Evolutionary conservation across 2,888 invertebrate genomes (phyloP), one percentile per base, ranked within the genome.

Genomic region (Ecliptopera silaceata): DNA sequence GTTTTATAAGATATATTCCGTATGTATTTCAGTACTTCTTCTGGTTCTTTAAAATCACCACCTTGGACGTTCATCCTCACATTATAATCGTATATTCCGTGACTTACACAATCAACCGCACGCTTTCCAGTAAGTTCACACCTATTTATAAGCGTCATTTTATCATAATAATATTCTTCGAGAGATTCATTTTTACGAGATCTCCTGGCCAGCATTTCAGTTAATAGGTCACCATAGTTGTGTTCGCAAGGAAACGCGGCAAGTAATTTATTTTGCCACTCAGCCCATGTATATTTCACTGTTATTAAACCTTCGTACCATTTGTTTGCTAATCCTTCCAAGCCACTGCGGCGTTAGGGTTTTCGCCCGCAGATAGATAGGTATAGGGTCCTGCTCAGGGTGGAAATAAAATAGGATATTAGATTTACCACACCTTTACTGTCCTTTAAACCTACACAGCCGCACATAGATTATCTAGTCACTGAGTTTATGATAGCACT

Each of bases 121-220:
- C 58, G 38, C 31, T 51, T 54, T 3, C 59, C 58, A 8, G 29
- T 47, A 11, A 66, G 20, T 43, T 59, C 48, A 13, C 65, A 63
- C 6, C 59, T 34, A 22, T 59, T 65, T 26, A 65, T 52, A 0
- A 65, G 38, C 26, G 49, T 55, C 10, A 64, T 63, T 39, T 66
- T 64, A 38, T 66, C 65, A 39, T 64, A 64, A 17, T 54, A 65
- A 10, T 60, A 65, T 22, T 62, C 62, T 39, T 53, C 62, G 2
- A 61, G 18, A 2, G 55, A 47, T 41, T 64, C 61, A 38, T 56
- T 47, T 5, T 54, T 42, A 3, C 47, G 32, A n/a, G 49, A 58
- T 42, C 53, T 61, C 8, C 64, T 52, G 20, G 47, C 32, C 6
- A 66, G 31, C 65, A 65, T 67, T 56, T 65, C 65, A 65, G 15